Base-by-base conservation (phyloP, 2,888 invertebrate species). In the Drosophila rellima region DNA sequence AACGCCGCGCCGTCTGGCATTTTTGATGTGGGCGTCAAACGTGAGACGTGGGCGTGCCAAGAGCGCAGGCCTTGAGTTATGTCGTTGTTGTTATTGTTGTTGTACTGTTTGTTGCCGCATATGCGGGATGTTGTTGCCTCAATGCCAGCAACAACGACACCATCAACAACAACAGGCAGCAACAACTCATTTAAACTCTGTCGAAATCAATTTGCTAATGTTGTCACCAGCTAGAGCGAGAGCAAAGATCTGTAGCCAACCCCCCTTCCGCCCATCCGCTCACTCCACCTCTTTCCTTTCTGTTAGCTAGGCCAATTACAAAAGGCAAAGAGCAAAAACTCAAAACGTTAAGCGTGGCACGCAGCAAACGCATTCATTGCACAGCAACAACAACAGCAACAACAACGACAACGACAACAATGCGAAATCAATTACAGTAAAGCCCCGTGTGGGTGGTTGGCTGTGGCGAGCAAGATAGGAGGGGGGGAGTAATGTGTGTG, bases 361-460 rank as follows among this genome's bases (percentile, higher is more conserved):
- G 88, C 83, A 83, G 87, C 70, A 80, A 88, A 78, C 88, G 83
- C 83, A 88, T 88, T 88, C 83, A 83, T 83, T 83, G 62, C 62
- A 54, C 17, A 18, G 61, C 64, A 61, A 31, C 57, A 44, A 45
- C 66, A 45, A 18, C 62, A 45, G 15, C 62, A 47, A 18, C 59
- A 40, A 23, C 67, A 47, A 10, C 64, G 61, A 29, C 42, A 42
- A 45, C 67, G 69, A 45, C 66, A 70, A 71, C 76, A 83, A 88
- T 83, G 68, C 70, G 87, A 88, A 83, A 88, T 83, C 83, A 83
- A 83, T 83, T 83, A 83, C 83, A 83, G 78, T 73, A 70, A 82
- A 80, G 70, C 83, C 63, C 39, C 60, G 63, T 54, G 59, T 70
- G 73, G 50, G 66, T 57, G 63, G 20, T 31, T 57, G 37, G 5